Conservation (phyloP, 1,140 invertebrate genomes). For the Brachionus paranguensis region DNA sequence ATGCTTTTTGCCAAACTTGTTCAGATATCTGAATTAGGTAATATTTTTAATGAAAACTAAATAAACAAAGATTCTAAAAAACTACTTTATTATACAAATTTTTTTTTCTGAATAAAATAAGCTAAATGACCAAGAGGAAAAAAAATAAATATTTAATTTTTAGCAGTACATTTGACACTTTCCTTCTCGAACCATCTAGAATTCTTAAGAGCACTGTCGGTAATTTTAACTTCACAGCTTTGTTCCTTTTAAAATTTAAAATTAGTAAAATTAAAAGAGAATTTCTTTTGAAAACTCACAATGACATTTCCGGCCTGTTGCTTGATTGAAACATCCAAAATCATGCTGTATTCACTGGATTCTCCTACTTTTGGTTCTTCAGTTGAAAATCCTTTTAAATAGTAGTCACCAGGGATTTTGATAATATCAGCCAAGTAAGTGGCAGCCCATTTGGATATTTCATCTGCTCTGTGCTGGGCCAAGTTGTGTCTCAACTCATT, state of each 20-base stretch:
- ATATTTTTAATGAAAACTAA: neutral
- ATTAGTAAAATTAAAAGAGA: neutral
- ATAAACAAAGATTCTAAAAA: neutral
- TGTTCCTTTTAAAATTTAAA: neutral
- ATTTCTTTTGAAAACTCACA: neutral
- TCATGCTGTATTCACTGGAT: conserved; percentile 5
- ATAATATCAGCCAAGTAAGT: conserved; percentile 9
- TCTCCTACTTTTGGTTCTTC: conserved; percentile 6
- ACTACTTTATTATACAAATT: conserved; percentile 17
- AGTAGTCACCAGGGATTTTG: conserved; percentile 11
- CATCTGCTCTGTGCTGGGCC: conserved; percentile 18
- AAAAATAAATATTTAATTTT: conserved; percentile 6
- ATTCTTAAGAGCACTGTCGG: conserved; percentile 24
- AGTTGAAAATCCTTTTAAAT: neutral
- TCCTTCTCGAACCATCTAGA: conserved; percentile 17
- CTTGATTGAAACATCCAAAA: conserved; percentile 14
- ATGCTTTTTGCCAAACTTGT: neutral
- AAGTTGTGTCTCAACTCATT: neutral
- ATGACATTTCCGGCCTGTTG: neutral
- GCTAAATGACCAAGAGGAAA: neutral
- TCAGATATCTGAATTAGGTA: too few species aligned
- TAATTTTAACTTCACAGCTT: neutral
- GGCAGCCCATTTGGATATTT: conserved; percentile 22
- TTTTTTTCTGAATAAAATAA: neutral
- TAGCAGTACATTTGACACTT: conserved; percentile 1